A percentile compares a stretch with the other conserved stretches of the same genome.
These are phyloP conservation scores for Agrenia bidenticulata DNA, from an alignment of 2,888 invertebrate genomes.

Conservation along the genomic window DNA sequence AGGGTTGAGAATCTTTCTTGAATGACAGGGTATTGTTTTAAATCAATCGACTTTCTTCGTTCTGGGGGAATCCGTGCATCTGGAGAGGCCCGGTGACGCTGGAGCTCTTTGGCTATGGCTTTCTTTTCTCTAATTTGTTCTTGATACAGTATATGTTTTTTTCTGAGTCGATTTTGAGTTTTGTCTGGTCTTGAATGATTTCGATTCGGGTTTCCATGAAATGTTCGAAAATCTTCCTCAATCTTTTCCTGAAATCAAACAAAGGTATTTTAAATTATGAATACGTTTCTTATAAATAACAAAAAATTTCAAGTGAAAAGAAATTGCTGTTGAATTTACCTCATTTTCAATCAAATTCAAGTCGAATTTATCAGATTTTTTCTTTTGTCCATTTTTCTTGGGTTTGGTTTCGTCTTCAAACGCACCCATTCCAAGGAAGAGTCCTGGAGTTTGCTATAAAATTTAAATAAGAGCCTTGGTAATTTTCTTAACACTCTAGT, in stretches of 20 bases:
- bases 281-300: too few species aligned
- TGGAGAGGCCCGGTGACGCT: constrained; percentile 32
- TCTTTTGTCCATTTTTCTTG: constrained; percentile 14
- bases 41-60: constrained; percentile 43
- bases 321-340: constrained; percentile 10
- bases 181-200: constrained; percentile 18
- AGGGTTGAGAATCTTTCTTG: constrained; percentile 25
- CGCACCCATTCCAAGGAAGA: constrained; percentile 10
- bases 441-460: constrained; percentile 19
- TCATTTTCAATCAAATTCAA: constrained; percentile 16
- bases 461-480: background rate
- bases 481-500: background rate
- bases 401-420: constrained; percentile 16
- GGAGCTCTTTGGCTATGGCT: constrained; percentile 52
- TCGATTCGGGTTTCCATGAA: constrained; percentile 17
- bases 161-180: constrained; percentile 54
- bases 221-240: constrained; percentile 25
- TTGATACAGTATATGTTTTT: constrained; percentile 59
- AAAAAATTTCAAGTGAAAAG: too few species aligned
- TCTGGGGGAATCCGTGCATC: constrained; percentile 29
- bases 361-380: background rate
- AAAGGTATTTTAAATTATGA: background rate
- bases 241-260: constrained; percentile 24
- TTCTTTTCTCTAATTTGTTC: constrained; percentile 58
- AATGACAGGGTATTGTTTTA: constrained; percentile 33